Percentiles rank a stretch among this genome's conserved stretches.
Evolutionary conservation across 1,140 invertebrate genomes (phyloP).

Genomic region (Drosophila murphyi): DNA sequence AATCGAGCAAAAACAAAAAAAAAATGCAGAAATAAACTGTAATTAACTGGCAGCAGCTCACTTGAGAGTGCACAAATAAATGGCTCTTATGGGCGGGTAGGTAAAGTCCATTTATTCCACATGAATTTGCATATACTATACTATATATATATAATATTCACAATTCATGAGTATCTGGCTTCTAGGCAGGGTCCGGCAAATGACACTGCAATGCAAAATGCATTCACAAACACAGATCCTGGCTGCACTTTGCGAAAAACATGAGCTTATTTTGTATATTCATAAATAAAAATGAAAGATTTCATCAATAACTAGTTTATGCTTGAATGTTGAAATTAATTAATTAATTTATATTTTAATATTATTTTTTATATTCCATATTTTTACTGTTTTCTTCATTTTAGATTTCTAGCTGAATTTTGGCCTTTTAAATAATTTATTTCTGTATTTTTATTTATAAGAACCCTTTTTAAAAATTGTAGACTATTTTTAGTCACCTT

Average conservation of each 20-base stretch:
- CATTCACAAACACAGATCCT: conserved; percentile 24
- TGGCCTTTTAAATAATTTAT: too few relatives aligned
- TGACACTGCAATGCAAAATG: conserved; percentile 52
- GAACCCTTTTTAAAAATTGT: too few relatives aligned
- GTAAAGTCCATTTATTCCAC: conserved; percentile 62
- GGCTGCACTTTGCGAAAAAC: not conserved
- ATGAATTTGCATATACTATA: conserved; percentile 66
- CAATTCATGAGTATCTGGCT: not conserved
- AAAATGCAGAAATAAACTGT: conserved; percentile 68
- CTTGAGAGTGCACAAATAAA: conserved; percentile 27
- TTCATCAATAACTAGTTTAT: too few relatives aligned
- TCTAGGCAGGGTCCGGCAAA: conserved; percentile 41
- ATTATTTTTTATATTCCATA: too few relatives aligned
- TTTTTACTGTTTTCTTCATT: too few relatives aligned
- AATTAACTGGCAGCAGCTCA: conserved; percentile 59
- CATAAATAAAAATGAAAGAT: too few relatives aligned
- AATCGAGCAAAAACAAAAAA: conserved; percentile 28
- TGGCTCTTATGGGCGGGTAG: conserved; percentile 24
- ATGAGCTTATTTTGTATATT: too few relatives aligned
- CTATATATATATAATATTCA: not conserved
- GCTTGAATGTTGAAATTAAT: too few relatives aligned
- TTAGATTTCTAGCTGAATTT: too few relatives aligned
- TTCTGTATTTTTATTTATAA: too few relatives aligned
- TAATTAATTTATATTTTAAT: too few relatives aligned
- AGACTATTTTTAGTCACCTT: too few relatives aligned